Conservation (phyloP, 2,797 vertebrate genomes). For the Ciconia nigra region DNA sequence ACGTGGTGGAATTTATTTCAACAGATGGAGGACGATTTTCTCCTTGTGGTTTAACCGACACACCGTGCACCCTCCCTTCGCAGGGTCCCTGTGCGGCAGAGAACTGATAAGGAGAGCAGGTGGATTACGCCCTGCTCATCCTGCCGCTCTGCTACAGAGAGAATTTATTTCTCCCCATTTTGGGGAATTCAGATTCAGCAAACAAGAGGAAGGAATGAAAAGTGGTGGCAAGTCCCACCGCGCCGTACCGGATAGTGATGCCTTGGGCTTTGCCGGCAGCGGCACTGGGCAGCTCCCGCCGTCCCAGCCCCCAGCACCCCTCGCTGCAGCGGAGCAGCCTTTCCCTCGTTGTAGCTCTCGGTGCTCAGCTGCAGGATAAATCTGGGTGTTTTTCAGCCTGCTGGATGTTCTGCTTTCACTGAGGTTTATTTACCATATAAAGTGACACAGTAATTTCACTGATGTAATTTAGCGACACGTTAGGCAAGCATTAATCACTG, state of each 20-base stretch:
- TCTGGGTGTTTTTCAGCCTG: background rate
- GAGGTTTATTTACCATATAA: background rate
- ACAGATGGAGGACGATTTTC: background rate
- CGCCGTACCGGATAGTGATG: rapidly evolving
- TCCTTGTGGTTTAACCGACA: background rate
- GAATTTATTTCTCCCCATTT: background rate
- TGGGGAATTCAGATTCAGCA: background rate
- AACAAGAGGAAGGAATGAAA: background rate
- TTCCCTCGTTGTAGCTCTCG: background rate
- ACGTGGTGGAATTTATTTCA: background rate
- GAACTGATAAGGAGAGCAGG: background rate
- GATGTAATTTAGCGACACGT: background rate
- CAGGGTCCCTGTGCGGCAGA: background rate
- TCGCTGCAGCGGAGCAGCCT: background rate
- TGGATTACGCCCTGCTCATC: rapidly evolving
- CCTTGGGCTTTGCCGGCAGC: background rate
- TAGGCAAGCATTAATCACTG: background rate
- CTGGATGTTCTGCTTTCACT: background rate
- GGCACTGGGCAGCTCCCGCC: background rate
- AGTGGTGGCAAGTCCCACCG: rapidly evolving
- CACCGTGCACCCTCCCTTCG: rapidly evolving
- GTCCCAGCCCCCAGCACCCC: background rate
- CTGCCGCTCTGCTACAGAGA: background rate
- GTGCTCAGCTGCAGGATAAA: background rate
- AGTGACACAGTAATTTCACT: background rate